phyloP scores from a whole-genome alignment of 2,797 vertebrate genomes.

The Sebastes minor region DNA sequence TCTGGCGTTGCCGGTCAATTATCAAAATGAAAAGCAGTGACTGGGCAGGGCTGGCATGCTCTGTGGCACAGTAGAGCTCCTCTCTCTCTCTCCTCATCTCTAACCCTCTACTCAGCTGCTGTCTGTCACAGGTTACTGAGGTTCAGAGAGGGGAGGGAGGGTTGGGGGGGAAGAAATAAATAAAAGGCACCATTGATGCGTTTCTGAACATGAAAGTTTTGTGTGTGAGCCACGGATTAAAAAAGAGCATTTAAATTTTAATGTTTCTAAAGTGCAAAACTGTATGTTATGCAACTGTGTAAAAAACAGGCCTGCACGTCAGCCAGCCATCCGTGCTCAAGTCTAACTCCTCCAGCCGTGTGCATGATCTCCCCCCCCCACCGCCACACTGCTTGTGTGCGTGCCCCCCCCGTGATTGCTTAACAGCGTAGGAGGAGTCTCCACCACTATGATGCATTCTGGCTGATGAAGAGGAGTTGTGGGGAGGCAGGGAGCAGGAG shows the following conservation, averaged over 20 bases:
- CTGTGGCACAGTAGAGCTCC: slow-evolving; percentile 62
- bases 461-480: slow-evolving; percentile 16
- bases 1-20: slow-evolving; percentile 82
- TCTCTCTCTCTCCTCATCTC: slow-evolving; percentile 46
- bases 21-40: slow-evolving; percentile 83
- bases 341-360: slow-evolving; percentile 64
- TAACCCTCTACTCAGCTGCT: slow-evolving; percentile 45
- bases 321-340: slow-evolving; percentile 61
- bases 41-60: slow-evolving; percentile 72
- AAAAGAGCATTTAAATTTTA: slow-evolving; percentile 77
- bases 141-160: slow-evolving; percentile 24
- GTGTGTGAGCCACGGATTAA: slow-evolving; percentile 68
- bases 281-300: slow-evolving; percentile 76
- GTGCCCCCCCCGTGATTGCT: slow-evolving; percentile 36
- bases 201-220: slow-evolving; percentile 49
- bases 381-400: slow-evolving; percentile 25
- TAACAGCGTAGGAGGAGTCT: slow-evolving; percentile 44
- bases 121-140: slow-evolving; percentile 68
- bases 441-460: slow-evolving; percentile 33
- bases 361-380: slow-evolving; percentile 38
- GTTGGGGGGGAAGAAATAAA: neutral
- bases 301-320: slow-evolving; percentile 57
- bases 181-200: slow-evolving; percentile 39
- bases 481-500: neutral
- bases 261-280: slow-evolving; percentile 81